Conservation (phyloP, 2,797 vertebrate genomes). For the Gymnothorax reevesii region DNA sequence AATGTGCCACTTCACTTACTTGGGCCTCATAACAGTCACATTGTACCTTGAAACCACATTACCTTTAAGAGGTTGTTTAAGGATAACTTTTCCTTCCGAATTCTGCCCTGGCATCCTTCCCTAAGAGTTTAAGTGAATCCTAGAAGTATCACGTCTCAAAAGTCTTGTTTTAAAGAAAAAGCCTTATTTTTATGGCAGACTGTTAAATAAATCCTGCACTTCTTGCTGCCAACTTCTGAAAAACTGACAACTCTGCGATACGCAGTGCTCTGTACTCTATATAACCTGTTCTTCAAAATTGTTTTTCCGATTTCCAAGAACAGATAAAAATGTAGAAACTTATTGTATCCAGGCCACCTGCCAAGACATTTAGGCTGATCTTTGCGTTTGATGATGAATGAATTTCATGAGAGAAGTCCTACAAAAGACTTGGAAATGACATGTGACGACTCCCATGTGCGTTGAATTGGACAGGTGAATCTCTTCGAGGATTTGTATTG, state of each 20-base stretch:
- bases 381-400: not conserved
- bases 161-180: not conserved
- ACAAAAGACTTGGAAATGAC: not conserved
- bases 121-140: not conserved
- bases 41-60: conserved; percentile 2
- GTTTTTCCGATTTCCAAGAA: not conserved
- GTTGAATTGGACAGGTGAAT: not conserved
- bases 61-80: not conserved
- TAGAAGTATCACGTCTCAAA: not conserved
- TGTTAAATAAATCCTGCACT: not conserved
- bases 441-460: not conserved
- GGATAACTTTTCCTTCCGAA: not conserved
- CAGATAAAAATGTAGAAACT: not conserved
- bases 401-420: not conserved
- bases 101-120: not conserved
- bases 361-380: not conserved
- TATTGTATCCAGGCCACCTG: not conserved
- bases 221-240: not conserved
- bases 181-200: not conserved
- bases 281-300: not conserved
- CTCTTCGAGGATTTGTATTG: not conserved
- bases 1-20: not conserved
- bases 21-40: not conserved
- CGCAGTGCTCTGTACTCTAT: not conserved
- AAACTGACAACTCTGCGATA: not conserved